Conservation (phyloP, 2,888 invertebrate genomes). For the Cheilosia variabilis region DNA sequence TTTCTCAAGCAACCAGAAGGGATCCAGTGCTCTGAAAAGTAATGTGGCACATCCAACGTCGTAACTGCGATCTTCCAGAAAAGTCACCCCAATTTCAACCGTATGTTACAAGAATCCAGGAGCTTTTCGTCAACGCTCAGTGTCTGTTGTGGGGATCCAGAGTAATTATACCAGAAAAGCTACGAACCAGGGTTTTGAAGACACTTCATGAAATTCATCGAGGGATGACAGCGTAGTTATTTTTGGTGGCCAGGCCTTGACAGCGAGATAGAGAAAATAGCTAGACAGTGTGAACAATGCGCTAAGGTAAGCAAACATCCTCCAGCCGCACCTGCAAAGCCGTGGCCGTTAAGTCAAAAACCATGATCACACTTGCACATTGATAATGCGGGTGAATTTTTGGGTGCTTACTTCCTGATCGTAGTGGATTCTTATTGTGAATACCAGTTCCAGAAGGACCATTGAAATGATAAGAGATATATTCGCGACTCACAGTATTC, state of each 20-base stretch:
- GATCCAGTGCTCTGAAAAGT: not conserved
- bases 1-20: slow-evolving; percentile 20
- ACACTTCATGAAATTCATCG: slow-evolving; percentile 18
- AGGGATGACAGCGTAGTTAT: slow-evolving; percentile 47
- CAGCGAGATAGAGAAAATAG: too few species aligned
- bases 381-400: slow-evolving; percentile 59
- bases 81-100: slow-evolving; percentile 38
- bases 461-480: too few species aligned
- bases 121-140: slow-evolving; percentile 29
- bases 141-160: slow-evolving; percentile 46
- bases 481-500: too few species aligned
- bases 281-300: slow-evolving; percentile 21
- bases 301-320: slow-evolving; percentile 38
- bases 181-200: not conserved
- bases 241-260: slow-evolving; percentile 55
- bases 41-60: not conserved
- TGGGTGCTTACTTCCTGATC: slow-evolving; percentile 44
- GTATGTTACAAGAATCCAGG: slow-evolving; percentile 21
- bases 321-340: slow-evolving; percentile 36
- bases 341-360: slow-evolving; percentile 30
- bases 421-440: slow-evolving; percentile 34
- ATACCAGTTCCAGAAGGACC: too few species aligned
- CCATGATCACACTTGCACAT: slow-evolving; percentile 41
- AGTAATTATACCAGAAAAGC: slow-evolving; percentile 11
- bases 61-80: slow-evolving; percentile 7